Conservation (phyloP, 1,140 invertebrate genomes). For the Pentalonia nigronervosa region DNA sequence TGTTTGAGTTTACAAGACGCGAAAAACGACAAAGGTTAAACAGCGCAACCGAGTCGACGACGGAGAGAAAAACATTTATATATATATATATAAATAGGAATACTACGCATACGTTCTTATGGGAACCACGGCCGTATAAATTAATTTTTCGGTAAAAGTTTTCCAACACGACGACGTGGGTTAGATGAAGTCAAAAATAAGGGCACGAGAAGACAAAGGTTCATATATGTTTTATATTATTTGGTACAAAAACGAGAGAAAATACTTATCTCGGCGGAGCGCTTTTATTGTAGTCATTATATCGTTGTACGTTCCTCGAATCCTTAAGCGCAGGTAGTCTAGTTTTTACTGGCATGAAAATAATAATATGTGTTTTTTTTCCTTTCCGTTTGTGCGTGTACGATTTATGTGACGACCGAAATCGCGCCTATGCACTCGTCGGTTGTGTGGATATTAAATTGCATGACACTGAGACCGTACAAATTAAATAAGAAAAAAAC, state of each 20-base stretch:
- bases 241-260: slow-evolving; percentile 32
- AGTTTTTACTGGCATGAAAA: slow-evolving; percentile 10
- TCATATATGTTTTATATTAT: slow-evolving; percentile 8
- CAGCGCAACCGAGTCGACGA: not conserved
- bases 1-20: slow-evolving; percentile 49
- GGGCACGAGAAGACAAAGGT: not conserved
- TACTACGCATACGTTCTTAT: not conserved
- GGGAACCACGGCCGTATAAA: slow-evolving; percentile 29
- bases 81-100: not conserved
- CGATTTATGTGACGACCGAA: not conserved
- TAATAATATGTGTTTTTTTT: slow-evolving; percentile 17
- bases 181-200: slow-evolving; percentile 27
- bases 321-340: slow-evolving; percentile 22
- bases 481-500: not conserved
- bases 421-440: not conserved
- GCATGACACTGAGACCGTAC: not conserved
- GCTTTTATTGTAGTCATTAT: slow-evolving; percentile 54
- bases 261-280: slow-evolving; percentile 24
- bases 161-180: not conserved
- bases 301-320: slow-evolving; percentile 33
- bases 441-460: not conserved
- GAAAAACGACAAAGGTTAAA: not conserved
- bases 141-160: slow-evolving; percentile 54
- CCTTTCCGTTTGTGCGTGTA: not conserved
- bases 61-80: not conserved